Percentiles rank a stretch among this genome's conserved stretches.
Evolutionary conservation across 2,888 invertebrate genomes (phyloP).

Genomic region (Microctonus hyperodae): DNA sequence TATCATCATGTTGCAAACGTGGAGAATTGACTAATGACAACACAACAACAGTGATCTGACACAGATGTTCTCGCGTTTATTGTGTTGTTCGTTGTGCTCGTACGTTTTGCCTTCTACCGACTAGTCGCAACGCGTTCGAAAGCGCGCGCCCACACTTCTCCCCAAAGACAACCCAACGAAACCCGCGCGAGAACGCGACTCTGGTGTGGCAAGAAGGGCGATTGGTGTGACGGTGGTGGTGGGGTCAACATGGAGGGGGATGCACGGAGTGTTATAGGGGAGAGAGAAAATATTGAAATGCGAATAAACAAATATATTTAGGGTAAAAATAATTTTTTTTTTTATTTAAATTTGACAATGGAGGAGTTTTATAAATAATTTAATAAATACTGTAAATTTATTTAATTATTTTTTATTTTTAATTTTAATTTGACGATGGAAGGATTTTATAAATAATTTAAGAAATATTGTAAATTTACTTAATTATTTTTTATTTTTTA

Average conservation of each 20-base stretch:
- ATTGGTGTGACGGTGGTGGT: conserved; percentile 25
- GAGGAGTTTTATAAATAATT: too few species aligned
- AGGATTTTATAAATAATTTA: too few species aligned
- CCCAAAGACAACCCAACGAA: conserved; percentile 42
- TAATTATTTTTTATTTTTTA: too few species aligned
- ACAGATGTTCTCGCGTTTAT: conserved; percentile 32
- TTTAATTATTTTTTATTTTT: too few species aligned
- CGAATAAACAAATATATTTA: too few species aligned
- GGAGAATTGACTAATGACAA: conserved; percentile 57
- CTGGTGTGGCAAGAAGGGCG: conserved; percentile 1
- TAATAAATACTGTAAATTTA: too few species aligned
- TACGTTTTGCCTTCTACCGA: conserved; percentile 37
- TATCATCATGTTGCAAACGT: conserved; percentile 56
- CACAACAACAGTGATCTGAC: neutral
- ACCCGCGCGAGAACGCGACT: conserved; percentile 29
- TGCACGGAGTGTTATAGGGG: neutral
- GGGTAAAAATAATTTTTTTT: conserved; percentile 4
- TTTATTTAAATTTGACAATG: too few species aligned
- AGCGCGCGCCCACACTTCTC: conserved; percentile 54
- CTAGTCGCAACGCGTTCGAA: conserved; percentile 54
- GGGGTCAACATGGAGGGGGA: neutral
- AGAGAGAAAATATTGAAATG: neutral
- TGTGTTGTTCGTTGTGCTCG: conserved; percentile 28
- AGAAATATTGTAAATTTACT: too few species aligned
- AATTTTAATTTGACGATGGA: too few species aligned